Base-by-base conservation (phyloP, 2,113 vertebrate species). In the Acinonyx jubatus region DNA sequence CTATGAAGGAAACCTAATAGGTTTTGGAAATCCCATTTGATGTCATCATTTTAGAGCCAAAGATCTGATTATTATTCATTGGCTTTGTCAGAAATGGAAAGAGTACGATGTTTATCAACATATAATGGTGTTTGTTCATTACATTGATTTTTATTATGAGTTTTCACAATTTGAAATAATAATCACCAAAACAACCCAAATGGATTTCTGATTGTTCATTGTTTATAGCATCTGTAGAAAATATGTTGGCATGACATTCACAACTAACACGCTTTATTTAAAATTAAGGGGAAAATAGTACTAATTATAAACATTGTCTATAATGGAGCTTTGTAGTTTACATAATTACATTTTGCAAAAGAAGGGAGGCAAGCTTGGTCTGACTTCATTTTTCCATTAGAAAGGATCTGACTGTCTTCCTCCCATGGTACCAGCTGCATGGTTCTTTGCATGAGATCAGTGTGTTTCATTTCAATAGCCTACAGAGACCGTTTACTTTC, bases 71-170 rank as follows among this genome's bases (percentile, higher is more conserved):
- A 98, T 94, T 92, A 98, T 97, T 95, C 94, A 76, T 31, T 76
- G 21, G 0, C 82, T 98, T 97, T 98, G 82, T 95, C 74, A 97
- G 79, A 98, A 98, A 99, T 98, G 98, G 97, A 98, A 98, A 98
- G 87, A 97, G 95, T 98, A 5, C 98, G 97, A 98, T 99, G 98
- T 99, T 99, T 99, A 99, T 98, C 98, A 98, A 99, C 98, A 99
- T 98, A 96, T 71, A 98, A 87, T 98, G 25, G 87, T 98, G 97
- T 98, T 98, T 98, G 84, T 98, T 98, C 98, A 98, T 98, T 98
- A 97, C 4, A 6, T 52, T 98, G 98, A 98, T 98, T 98, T 99
- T 99, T 98, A 98, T 98, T 98, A 99, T 50, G 84, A 98, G 97
- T 98, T 98, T 95, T 90, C 97, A 99, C 97, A 98, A 98, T 99